Evolutionary conservation across 2,888 invertebrate species (phyloP).

Genomic region (Parapristionchus giblindavisi): DNA sequence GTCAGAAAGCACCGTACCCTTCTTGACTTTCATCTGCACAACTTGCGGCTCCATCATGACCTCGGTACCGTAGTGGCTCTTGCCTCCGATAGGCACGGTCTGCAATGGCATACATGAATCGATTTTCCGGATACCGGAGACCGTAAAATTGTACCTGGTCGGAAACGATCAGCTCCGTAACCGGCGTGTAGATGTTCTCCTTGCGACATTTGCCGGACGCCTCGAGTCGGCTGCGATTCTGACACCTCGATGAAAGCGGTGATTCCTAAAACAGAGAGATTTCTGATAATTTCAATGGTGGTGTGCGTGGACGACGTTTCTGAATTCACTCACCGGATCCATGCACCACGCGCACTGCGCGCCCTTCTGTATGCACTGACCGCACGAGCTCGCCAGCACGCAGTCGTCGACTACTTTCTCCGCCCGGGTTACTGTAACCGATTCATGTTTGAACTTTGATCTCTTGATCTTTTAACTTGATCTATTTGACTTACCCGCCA

Average conservation of each 20-base stretch:
- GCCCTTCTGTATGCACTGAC: conserved; percentile 39
- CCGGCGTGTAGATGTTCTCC: conserved; percentile 31
- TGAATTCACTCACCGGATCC: conserved; percentile 32
- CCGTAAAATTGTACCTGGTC: neutral
- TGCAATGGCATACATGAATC: conserved; percentile 16
- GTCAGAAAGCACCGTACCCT: conserved; percentile 14
- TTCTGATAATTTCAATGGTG: neutral
- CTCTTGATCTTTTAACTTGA: too few relatives aligned
- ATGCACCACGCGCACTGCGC: conserved; percentile 38
- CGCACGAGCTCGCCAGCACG: conserved; percentile 29
- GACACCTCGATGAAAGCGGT: conserved; percentile 22
- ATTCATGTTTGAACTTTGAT: too few relatives aligned
- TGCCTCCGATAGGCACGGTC: conserved; percentile 22
- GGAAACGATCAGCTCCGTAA: conserved; percentile 10
- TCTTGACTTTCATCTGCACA: conserved; percentile 35
- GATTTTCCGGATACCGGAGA: neutral
- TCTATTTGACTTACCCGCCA: too few relatives aligned
- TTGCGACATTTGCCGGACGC: conserved; percentile 11
- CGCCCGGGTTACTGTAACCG: conserved; percentile 7
- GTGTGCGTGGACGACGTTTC: neutral
- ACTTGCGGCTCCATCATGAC: conserved; percentile 36
- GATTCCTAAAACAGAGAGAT: neutral
- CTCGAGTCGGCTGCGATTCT: conserved; percentile 20
- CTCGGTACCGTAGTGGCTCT: conserved; percentile 23
- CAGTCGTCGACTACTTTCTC: conserved; percentile 19